Evolutionary conservation across 92 coral and sea anemone species (phyloP).

Genomic region (Phenganax stokvisi): DNA sequence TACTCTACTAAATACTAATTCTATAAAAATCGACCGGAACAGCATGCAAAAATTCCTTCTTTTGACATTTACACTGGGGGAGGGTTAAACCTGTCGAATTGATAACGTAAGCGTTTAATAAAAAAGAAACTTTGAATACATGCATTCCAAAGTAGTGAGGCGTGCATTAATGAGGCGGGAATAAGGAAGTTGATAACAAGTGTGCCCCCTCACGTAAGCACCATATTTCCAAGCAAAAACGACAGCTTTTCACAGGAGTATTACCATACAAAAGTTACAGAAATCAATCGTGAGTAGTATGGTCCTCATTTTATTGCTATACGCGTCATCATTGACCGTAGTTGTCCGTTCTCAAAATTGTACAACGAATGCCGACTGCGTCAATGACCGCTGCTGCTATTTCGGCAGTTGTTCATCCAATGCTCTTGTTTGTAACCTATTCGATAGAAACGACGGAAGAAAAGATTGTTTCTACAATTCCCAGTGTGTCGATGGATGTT

Average conservation of each 20-base stretch:
- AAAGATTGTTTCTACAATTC: background rate
- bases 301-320: background rate
- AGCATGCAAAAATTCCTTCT: background rate
- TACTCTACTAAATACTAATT: too few species aligned
- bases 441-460: background rate
- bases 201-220: background rate
- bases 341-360: background rate
- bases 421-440: too few species aligned
- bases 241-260: too few species aligned
- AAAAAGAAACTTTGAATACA: background rate
- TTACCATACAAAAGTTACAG: background rate
- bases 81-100: background rate
- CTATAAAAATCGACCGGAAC: too few species aligned
- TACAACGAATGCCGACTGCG: background rate
- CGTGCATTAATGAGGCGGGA: background rate
- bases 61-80: background rate
- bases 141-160: background rate
- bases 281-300: background rate
- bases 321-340: background rate
- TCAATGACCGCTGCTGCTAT: background rate
- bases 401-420: too few species aligned
- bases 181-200: background rate
- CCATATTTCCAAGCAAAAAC: background rate
- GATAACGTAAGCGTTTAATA: background rate
- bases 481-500: background rate